These are phyloP conservation scores for Luehdorfia chinensis DNA, from an alignment of 1,140 invertebrate species.

Conservation along the genomic window DNA sequence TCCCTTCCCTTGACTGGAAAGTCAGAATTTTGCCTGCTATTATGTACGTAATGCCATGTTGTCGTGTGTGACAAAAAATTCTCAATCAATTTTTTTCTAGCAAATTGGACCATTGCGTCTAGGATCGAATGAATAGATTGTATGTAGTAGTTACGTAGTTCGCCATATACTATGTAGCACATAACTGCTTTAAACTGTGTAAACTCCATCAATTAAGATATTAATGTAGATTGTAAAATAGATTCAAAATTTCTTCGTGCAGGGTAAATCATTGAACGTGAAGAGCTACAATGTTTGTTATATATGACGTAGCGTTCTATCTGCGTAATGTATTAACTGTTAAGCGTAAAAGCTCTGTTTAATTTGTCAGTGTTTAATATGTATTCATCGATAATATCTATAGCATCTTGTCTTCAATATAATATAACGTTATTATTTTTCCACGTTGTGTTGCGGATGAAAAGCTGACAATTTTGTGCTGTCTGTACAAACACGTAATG, in stretches of 20 bases:
- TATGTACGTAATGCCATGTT: no score
- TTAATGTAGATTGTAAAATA: conserved; percentile 52
- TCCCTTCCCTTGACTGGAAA: no score
- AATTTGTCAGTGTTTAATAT: conserved; percentile 9
- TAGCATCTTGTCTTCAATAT: not conserved
- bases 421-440: not conserved
- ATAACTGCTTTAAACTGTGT: conserved; percentile 42
- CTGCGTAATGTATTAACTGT: conserved; percentile 34
- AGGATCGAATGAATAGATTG: conserved; percentile 11
- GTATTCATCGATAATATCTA: not conserved
- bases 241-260: conserved; percentile 72
- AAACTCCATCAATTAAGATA: conserved; percentile 28
- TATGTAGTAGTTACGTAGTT: conserved; percentile 16
- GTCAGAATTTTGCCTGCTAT: no score
- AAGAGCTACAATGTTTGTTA: conserved; percentile 24
- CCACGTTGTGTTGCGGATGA: not conserved
- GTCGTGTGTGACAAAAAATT: conserved; percentile 6
- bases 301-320: conserved; percentile 37
- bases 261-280: conserved; percentile 53
- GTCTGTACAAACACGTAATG: no score
- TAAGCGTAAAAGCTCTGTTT: conserved; percentile 7
- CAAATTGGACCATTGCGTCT: conserved; percentile 10
- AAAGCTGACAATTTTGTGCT: conserved; percentile 8
- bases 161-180: conserved; percentile 29
- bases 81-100: conserved; percentile 15